phyloP scores from a whole-genome alignment of 1,140 invertebrate species.

The Neuroterus valhalla region DNA sequence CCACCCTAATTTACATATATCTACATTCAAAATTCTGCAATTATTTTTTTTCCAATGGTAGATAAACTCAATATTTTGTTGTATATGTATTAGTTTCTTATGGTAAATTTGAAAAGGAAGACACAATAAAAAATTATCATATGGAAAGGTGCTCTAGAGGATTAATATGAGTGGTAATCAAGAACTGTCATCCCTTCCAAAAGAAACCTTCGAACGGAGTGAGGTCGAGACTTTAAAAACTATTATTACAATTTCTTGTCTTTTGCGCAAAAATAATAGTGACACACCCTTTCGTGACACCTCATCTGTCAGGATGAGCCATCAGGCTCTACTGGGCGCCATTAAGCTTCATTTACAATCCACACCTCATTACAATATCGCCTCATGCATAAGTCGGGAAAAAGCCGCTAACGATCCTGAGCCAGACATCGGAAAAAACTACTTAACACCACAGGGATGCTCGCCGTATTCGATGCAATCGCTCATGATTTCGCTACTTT shows the following conservation, averaged over 20 bases:
- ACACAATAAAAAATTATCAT: background rate
- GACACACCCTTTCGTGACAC: conserved; percentile 33
- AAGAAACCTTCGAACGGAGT: conserved; percentile 38
- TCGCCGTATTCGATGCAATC: conserved; percentile 55
- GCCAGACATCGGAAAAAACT: conserved; percentile 63
- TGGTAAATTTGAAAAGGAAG: background rate
- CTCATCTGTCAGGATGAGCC: conserved; percentile 32
- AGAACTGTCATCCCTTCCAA: background rate
- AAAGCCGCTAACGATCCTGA: conserved; percentile 68
- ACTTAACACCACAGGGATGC: conserved; percentile 57
- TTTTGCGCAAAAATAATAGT: conserved; percentile 23
- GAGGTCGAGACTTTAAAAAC: background rate
- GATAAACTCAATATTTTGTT: too few relatives aligned
- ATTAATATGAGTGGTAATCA: conserved; percentile 33
- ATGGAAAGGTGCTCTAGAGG: background rate
- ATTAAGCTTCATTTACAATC: conserved; percentile 73
- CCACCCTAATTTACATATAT: too few relatives aligned
- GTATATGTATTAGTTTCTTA: background rate
- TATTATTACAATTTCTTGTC: conserved; percentile 20
- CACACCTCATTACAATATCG: conserved; percentile 70
- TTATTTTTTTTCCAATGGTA: too few relatives aligned
- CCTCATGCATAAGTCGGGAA: conserved; percentile 58
- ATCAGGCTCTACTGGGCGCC: conserved; percentile 53
- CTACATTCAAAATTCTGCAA: too few relatives aligned
- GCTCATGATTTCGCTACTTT: conserved; percentile 65